Evolutionary conservation across 2,888 invertebrate species (phyloP).

Genomic region (Lasioglossum marginatum): DNA sequence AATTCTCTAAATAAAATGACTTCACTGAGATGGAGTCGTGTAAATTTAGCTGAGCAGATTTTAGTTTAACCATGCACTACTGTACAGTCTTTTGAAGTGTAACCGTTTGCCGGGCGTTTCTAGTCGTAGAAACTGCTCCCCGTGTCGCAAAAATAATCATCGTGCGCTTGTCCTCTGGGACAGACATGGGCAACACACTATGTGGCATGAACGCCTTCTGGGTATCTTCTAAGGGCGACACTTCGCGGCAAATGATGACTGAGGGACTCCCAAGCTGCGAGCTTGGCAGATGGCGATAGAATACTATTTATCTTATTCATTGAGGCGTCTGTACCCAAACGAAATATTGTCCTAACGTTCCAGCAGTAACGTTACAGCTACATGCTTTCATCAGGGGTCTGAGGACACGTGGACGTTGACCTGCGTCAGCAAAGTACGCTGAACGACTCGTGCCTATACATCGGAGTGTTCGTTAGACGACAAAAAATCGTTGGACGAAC

Average conservation of each 20-base stretch:
- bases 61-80: neutral
- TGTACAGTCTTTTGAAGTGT: neutral
- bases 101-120: neutral
- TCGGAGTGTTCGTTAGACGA: no score
- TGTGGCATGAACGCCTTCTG: neutral
- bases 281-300: neutral
- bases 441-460: neutral
- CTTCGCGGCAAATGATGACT: neutral
- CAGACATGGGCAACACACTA: neutral
- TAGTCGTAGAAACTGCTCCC: neutral
- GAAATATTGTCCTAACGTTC: neutral
- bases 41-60: neutral
- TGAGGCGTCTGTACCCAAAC: neutral
- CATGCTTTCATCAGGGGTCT: neutral
- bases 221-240: neutral
- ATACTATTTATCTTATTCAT: constrained; percentile 11
- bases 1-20: neutral
- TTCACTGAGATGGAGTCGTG: neutral
- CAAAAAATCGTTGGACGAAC: no score
- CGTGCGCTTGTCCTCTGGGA: neutral
- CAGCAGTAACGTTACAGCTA: neutral
- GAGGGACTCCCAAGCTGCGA: neutral
- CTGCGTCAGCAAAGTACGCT: neutral
- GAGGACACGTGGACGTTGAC: neutral
- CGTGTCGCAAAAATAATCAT: neutral